Percentiles rank a stretch among this genome's conserved stretches.
Conservation (phyloP, 2,113 vertebrate species). For the Leucosticte australis region DNA sequence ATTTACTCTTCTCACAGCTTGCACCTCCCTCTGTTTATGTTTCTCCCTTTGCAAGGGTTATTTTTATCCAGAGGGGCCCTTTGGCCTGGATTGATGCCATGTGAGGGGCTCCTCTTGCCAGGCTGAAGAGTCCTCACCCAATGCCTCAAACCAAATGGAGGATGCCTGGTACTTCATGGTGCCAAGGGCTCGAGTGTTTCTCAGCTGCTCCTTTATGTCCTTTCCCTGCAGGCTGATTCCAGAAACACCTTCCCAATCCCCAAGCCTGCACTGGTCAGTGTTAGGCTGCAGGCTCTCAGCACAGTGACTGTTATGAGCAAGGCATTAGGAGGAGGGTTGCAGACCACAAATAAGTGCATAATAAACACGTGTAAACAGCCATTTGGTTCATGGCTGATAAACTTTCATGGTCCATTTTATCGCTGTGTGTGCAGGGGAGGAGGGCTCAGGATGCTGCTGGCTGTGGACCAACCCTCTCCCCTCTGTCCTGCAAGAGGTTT, state of each 20-base stretch:
- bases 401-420: constrained; percentile 45
- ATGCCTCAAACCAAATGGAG: rapidly evolving
- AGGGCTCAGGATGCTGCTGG: neutral
- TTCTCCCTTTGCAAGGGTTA: neutral
- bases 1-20: neutral
- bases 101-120: neutral
- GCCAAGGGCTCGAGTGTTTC: rapidly evolving
- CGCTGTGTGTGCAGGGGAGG: neutral
- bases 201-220: neutral
- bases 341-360: constrained; percentile 5
- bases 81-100: neutral
- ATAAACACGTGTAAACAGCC: constrained; percentile 29
- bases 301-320: rapidly evolving
- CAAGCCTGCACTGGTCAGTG: rapidly evolving
- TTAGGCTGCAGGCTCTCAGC: neutral
- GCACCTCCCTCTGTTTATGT: neutral
- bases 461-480: neutral
- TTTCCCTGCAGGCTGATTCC: neutral
- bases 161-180: neutral
- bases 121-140: neutral
- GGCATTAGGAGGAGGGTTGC: neutral
- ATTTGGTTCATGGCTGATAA: constrained; percentile 59
- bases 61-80: neutral
- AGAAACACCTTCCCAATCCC: neutral
- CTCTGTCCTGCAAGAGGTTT: neutral